These are phyloP conservation scores for Rhopalosiphum maidis DNA, from an alignment of 1,140 invertebrate species.

Conservation along the genomic window DNA sequence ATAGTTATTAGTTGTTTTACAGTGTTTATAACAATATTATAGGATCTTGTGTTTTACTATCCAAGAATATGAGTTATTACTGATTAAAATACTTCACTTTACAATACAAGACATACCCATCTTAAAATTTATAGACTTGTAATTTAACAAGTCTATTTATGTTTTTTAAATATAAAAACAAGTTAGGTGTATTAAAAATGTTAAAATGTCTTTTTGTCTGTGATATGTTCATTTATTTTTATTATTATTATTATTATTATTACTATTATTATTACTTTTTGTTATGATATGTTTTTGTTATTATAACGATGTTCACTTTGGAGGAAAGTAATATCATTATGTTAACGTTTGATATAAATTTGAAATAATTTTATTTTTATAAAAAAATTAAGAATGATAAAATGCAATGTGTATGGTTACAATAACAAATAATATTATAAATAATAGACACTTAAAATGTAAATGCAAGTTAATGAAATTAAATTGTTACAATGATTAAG, in stretches of 20 bases:
- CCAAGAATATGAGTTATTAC: slow-evolving; percentile 23
- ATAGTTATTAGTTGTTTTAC: slow-evolving; percentile 40
- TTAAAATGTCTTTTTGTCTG: slow-evolving; percentile 57
- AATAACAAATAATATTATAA: slow-evolving; percentile 35
- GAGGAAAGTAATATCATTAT: slow-evolving; percentile 58
- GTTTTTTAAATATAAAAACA: slow-evolving; percentile 41
- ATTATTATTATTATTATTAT: slow-evolving; percentile 53
- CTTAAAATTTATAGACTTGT: slow-evolving; percentile 28
- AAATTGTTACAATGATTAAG: slow-evolving; percentile 40
- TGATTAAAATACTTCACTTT: slow-evolving; percentile 33
- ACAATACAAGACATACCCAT: neutral
- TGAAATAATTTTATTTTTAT: slow-evolving; percentile 58
- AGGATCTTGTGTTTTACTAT: slow-evolving; percentile 49
- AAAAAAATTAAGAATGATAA: slow-evolving; percentile 34
- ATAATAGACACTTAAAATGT: slow-evolving; percentile 19
- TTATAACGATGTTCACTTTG: slow-evolving; percentile 57
- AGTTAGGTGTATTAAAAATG: slow-evolving; percentile 53
- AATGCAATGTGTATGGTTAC: slow-evolving; percentile 34
- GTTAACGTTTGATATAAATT: slow-evolving; percentile 55
- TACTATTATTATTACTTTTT: slow-evolving; percentile 39
- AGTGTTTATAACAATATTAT: slow-evolving; percentile 34
- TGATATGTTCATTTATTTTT: slow-evolving; percentile 57
- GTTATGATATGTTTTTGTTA: slow-evolving; percentile 56
- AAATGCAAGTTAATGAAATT: slow-evolving; percentile 25
- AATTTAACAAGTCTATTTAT: neutral